Base-by-base conservation (phyloP, 2,113 vertebrate genomes). In the Calyptommatus sinebrachiatus region DNA sequence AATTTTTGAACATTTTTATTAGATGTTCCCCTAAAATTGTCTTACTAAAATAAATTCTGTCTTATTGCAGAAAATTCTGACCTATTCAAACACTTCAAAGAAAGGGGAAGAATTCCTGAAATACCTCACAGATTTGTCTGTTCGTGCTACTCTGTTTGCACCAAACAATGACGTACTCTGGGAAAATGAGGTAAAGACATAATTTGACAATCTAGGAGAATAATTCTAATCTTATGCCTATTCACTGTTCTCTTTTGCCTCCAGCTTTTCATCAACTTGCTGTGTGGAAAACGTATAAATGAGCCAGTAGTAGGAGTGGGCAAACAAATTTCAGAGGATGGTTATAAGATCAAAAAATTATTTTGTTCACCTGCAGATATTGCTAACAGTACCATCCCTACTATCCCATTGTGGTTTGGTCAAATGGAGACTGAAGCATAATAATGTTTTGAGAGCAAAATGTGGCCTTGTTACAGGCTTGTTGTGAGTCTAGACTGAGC, bases 61-160 rank as follows among this genome's bases (percentile, higher is more conserved):
- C 78, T 87, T 71, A 86, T 84, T 87, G 61, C 85, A 99, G 98
- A 94, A 96, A 89, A 94, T 98, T 88, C 91, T 96, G 85, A 94
- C 90, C 89, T 97, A 95, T 60, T 97, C 97, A 60, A 94, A 93
- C 87, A 88, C 76, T 83, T 97, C 96, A 0, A 82, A 78, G 68
- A 92, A 86, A 3, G 98, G 97, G 45, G 95, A 46, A 69, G 89
- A 87, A 0, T 97, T 98, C 75, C 73, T 98, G 77, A 91, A 48
- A 62, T 95, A 88, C 41, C 95, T 99, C 74, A 94, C 89, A 0
- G 92, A 97, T 90, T 88, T 94, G 71, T 94, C 95, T 0, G 79
- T 90, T 68, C 94, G 66, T 0, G 92, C 95, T 14, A 99, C 97
- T 0, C 93, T 99, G 60, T 99, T 99, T 45, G 97, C 97, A 26